Percentiles rank a stretch among this genome's conserved stretches.
These are phyloP conservation scores for Drosophila erecta DNA, from an alignment of 1,140 invertebrate genomes.

Conservation along the genomic window DNA sequence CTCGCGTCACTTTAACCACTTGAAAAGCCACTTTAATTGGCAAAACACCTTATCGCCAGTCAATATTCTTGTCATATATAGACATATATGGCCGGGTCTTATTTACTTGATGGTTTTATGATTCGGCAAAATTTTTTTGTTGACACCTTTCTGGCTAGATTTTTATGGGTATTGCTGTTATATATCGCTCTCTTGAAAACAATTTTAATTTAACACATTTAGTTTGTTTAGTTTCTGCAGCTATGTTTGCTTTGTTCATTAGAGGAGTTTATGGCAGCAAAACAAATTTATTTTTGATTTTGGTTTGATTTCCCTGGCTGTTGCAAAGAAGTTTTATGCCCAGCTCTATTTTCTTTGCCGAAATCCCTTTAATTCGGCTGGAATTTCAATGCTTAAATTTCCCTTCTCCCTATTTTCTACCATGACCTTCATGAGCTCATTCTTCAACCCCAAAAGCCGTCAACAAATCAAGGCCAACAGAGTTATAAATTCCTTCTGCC, in stretches of 20 bases:
- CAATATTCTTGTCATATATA: slow-evolving; percentile 19
- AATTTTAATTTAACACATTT: slow-evolving; percentile 8
- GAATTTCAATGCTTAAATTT: neutral
- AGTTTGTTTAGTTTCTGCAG: neutral
- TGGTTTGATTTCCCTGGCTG: neutral
- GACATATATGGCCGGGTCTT: slow-evolving; percentile 1
- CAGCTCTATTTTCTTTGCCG: too few species aligned
- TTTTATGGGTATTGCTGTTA: slow-evolving; percentile 47
- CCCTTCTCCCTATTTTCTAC: neutral
- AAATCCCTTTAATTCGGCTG: slow-evolving; percentile 1
- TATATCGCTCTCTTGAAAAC: slow-evolving; percentile 14
- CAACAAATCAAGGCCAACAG: slow-evolving; percentile 26
- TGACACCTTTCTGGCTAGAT: slow-evolving; percentile 36
- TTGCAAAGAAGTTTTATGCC: too few species aligned
- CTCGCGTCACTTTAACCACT: slow-evolving; percentile 51
- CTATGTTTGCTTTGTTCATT: slow-evolving; percentile 10
- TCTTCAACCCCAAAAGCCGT: neutral
- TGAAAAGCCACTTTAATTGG: slow-evolving; percentile 42
- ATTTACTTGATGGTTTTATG: slow-evolving; percentile 53
- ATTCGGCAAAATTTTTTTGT: slow-evolving; percentile 30
- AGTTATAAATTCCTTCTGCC: slow-evolving; percentile 24
- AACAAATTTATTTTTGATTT: neutral
- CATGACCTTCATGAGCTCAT: slow-evolving; percentile 24
- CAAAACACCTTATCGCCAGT: slow-evolving; percentile 30
- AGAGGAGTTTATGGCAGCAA: slow-evolving; percentile 7